Conservation (phyloP, 2,888 invertebrate species). For the Liodrosophila aerea region DNA sequence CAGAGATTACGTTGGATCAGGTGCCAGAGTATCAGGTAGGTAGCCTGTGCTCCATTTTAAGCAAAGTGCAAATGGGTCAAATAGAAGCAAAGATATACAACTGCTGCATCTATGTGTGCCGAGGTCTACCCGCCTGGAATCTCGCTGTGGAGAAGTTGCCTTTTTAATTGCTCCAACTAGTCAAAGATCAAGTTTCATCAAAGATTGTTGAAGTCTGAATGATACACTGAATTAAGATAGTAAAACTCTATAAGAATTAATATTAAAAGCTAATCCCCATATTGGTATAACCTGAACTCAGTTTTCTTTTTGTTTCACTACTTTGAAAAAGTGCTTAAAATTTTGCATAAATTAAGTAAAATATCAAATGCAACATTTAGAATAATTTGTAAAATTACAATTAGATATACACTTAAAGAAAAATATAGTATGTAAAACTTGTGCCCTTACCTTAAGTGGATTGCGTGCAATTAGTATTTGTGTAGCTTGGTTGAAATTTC, state of each 20-base stretch:
- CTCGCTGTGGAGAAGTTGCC: slow-evolving; percentile 64
- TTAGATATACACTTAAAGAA: not conserved
- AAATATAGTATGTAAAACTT: slow-evolving; percentile 2
- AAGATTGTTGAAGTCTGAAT: too few species aligned
- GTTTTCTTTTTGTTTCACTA: too few species aligned
- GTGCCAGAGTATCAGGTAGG: slow-evolving; percentile 63
- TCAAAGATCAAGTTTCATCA: not conserved
- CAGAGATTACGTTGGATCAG: slow-evolving; percentile 23
- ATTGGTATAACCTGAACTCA: too few species aligned
- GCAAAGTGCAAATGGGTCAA: slow-evolving; percentile 68
- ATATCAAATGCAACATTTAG: slow-evolving; percentile 37
- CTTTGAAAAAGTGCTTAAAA: too few species aligned
- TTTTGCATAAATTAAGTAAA: slow-evolving; percentile 29
- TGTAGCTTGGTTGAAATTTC: slow-evolving; percentile 52
- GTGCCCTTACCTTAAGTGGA: slow-evolving; percentile 40
- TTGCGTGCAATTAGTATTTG: slow-evolving; percentile 18
- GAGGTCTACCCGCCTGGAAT: slow-evolving; percentile 79
- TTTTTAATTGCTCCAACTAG: slow-evolving; percentile 15
- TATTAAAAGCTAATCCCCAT: too few species aligned
- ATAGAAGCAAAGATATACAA: slow-evolving; percentile 71
- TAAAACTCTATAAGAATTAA: too few species aligned
- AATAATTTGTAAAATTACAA: slow-evolving; percentile 14
- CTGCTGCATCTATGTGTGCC: slow-evolving; percentile 73
- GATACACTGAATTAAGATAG: too few species aligned
- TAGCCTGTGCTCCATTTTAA: slow-evolving; percentile 68